phyloP scores from a whole-genome alignment of 2,888 invertebrate genomes.

The Leptopilina drosophilae region DNA sequence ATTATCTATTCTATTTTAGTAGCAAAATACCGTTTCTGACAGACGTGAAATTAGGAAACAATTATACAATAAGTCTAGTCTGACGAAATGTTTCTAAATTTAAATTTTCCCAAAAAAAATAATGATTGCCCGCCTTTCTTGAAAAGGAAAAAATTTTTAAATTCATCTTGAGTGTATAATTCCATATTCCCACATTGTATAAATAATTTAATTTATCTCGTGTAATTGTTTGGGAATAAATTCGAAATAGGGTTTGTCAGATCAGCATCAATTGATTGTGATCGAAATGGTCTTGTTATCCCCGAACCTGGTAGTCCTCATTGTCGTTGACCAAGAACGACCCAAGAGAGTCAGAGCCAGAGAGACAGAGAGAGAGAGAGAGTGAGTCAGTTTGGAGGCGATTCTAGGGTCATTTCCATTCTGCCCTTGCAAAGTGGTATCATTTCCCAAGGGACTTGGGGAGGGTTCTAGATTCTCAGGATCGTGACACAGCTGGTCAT shows the following conservation, averaged over 20 bases:
- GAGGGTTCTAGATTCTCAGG: slow-evolving; percentile 55
- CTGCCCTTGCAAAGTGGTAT: slow-evolving; percentile 74
- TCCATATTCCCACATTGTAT: no score
- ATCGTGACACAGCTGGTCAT: slow-evolving; percentile 62
- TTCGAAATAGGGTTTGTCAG: slow-evolving; percentile 13
- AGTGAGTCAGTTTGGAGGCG: slow-evolving; percentile 58
- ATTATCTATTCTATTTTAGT: no score
- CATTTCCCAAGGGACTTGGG: slow-evolving; percentile 73
- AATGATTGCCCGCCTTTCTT: no score
- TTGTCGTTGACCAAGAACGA: slow-evolving; percentile 69
- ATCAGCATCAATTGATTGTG: slow-evolving; percentile 14
- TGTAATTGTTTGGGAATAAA: not conserved
- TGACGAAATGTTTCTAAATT: no score
- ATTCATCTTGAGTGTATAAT: no score
- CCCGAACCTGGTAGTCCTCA: slow-evolving; percentile 61
- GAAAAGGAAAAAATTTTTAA: no score
- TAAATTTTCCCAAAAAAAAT: no score
- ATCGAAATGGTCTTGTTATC: slow-evolving; percentile 47
- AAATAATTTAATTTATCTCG: not conserved
- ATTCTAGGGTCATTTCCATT: slow-evolving; percentile 75
- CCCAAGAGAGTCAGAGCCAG: slow-evolving; percentile 59
- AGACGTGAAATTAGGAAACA: no score
- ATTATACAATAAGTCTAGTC: no score
- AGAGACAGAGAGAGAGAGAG: slow-evolving; percentile 17
- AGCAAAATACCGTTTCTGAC: no score